phyloP scores from a whole-genome alignment of 2,888 invertebrate species.

The Euzetes globulus region DNA sequence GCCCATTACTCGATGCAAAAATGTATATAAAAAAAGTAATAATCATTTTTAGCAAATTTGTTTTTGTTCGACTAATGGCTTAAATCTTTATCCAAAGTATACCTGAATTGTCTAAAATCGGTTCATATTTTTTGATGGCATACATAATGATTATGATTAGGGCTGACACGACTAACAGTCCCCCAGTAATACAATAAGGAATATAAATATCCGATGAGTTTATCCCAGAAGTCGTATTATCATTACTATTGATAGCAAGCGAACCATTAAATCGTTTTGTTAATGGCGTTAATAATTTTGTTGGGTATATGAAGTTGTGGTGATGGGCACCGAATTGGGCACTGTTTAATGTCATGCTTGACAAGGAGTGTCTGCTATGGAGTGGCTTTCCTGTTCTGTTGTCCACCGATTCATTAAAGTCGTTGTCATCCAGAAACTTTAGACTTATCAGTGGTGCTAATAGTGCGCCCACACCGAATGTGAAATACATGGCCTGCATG shows the following conservation, averaged over 20 bases:
- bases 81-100: background rate
- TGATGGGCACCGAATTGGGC: conserved; percentile 21
- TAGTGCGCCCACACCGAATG: conserved; percentile 21
- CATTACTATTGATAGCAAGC: background rate
- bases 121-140: conserved; percentile 13
- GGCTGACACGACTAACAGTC: background rate
- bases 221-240: background rate
- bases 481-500: conserved; percentile 27
- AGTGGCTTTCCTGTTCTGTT: background rate
- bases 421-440: conserved; percentile 4
- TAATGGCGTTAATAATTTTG: conserved; percentile 6
- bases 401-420: background rate
- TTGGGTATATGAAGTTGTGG: conserved; percentile 16
- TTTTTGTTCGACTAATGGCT: background rate
- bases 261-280: background rate
- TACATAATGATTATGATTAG: conserved; percentile 21
- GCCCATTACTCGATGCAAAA: background rate
- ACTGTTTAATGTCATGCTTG: background rate
- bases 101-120: conserved; percentile 1
- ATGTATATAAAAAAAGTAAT: background rate
- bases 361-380: background rate
- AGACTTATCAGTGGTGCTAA: conserved; percentile 27
- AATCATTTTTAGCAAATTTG: background rate
- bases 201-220: conserved; percentile 12
- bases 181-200: conserved; percentile 23